A percentile compares a stretch with the other conserved stretches of the same genome.
phyloP scores from a whole-genome alignment of 2,113 vertebrate genomes.

The Hippocampus abdominalis region DNA sequence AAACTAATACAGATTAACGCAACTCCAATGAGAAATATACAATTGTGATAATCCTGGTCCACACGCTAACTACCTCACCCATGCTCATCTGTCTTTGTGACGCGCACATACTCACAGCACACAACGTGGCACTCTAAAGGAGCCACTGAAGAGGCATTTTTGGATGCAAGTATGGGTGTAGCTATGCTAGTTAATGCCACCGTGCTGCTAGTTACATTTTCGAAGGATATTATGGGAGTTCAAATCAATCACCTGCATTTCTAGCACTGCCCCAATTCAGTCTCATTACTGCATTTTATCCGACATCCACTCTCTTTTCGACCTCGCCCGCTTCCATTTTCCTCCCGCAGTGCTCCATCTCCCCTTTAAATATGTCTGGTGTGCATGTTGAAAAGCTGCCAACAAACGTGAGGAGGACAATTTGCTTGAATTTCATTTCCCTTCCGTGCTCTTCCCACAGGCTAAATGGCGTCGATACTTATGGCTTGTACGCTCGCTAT shows the following conservation, averaged over 20 bases:
- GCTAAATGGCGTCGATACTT: conserved; percentile 55
- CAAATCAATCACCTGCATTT: conserved; percentile 10
- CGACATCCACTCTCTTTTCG: conserved; percentile 14
- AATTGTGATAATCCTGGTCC: too few species aligned
- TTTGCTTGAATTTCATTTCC: conserved; percentile 42
- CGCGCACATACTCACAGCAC: too few species aligned
- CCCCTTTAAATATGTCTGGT: conserved; percentile 53
- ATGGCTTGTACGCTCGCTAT: conserved; percentile 39
- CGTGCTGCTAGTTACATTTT: not conserved
- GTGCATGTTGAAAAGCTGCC: conserved; percentile 58
- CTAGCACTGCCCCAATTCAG: not conserved
- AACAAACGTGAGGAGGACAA: conserved; percentile 46
- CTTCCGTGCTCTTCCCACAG: conserved; percentile 28
- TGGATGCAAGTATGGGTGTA: too few species aligned
- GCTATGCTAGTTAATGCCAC: too few species aligned
- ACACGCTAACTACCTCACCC: too few species aligned
- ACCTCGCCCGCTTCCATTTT: conserved; percentile 32
- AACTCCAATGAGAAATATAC: too few species aligned
- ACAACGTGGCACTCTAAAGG: too few species aligned
- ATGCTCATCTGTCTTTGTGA: too few species aligned
- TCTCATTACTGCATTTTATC: conserved; percentile 21
- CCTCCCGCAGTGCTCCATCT: conserved; percentile 46
- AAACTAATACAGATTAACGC: too few species aligned
- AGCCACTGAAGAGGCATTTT: too few species aligned
- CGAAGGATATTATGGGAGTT: not conserved